These are phyloP conservation scores for Ptychadena robeensis DNA, from an alignment of 2,797 vertebrate species.

Conservation along the genomic window DNA sequence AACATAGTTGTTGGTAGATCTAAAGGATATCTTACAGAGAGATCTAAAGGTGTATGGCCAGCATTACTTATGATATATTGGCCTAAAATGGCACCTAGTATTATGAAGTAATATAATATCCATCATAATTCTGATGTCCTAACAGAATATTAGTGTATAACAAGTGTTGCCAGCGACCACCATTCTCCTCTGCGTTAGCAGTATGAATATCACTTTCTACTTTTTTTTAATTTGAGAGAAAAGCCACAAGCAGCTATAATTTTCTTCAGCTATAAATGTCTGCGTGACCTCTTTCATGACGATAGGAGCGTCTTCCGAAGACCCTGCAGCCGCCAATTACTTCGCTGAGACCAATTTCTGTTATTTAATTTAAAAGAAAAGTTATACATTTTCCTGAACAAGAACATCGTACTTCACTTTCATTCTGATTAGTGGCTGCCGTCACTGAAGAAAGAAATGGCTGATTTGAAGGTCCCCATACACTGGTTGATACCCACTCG, in stretches of 20 bases:
- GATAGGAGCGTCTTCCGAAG: not conserved
- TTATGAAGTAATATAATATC: not conserved
- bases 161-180: not conserved
- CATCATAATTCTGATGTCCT: not conserved
- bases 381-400: not conserved
- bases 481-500: too few species aligned
- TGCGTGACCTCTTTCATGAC: slow-evolving; percentile 1
- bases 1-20: too few species aligned
- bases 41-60: too few species aligned
- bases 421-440: not conserved
- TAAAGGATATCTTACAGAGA: too few species aligned
- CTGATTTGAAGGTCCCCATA: not conserved
- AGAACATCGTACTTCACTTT: not conserved
- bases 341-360: not conserved
- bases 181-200: not conserved
- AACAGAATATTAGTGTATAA: not conserved
- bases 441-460: not conserved
- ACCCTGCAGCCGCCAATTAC: not conserved
- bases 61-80: too few species aligned
- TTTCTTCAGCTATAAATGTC: slow-evolving; percentile 7
- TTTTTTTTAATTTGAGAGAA: not conserved
- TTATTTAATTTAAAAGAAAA: not conserved
- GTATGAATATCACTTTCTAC: not conserved
- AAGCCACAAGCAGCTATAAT: not conserved
- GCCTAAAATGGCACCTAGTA: too few species aligned